A percentile compares a stretch with the other conserved stretches of the same genome.
Conservation (phyloP, 1,140 invertebrate species). For the Temnothorax nylanderi region DNA sequence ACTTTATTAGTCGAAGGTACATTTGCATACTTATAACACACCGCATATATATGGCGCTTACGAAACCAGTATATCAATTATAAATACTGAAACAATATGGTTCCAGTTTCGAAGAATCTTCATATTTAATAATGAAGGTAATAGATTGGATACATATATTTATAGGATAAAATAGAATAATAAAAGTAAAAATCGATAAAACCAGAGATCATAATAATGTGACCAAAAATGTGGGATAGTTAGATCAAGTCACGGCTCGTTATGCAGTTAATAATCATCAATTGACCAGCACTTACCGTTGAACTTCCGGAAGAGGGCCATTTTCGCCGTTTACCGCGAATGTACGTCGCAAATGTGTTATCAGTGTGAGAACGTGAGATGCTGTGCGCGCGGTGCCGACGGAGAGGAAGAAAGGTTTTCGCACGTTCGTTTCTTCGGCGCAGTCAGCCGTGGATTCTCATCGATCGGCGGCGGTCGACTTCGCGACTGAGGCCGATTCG, state of each 20-base stretch:
- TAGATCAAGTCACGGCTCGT: not conserved
- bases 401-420: not conserved
- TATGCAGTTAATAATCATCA: not conserved
- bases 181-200: not conserved
- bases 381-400: not conserved
- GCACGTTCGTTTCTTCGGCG: not conserved
- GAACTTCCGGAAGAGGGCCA: slow-evolving; percentile 71
- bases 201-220: too few species aligned
- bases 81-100: not conserved
- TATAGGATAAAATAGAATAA: not conserved
- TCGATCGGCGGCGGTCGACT: not conserved
- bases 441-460: not conserved
- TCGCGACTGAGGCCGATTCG: not conserved
- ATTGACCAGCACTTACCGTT: slow-evolving; percentile 67
- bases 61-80: not conserved
- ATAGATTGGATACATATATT: not conserved
- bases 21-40: not conserved
- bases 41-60: not conserved
- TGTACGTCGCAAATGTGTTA: not conserved
- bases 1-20: not conserved
- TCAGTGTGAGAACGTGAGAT: not conserved
- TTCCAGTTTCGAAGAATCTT: not conserved
- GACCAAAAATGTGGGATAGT: not conserved
- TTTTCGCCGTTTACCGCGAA: slow-evolving; percentile 1
- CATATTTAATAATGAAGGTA: not conserved